Evolutionary conservation across 2,113 vertebrate species (phyloP), one percentile per base, ranked within the genome.

Genomic region (Myotis davidii): DNA sequence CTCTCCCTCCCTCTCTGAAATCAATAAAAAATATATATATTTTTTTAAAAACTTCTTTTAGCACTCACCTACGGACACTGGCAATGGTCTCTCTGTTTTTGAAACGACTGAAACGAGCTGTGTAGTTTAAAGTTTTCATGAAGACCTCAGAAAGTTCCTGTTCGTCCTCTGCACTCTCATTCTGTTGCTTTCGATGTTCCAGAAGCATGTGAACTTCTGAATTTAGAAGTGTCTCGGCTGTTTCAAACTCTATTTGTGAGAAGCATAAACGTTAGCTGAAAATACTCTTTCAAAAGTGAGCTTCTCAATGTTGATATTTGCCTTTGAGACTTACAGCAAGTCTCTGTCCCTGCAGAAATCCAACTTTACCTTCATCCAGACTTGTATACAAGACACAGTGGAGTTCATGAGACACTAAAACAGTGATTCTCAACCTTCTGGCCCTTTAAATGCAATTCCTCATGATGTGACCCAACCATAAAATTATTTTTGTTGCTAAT

Each of bases 81-180:
- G 99, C 99, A 37, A 99, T 99, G 96, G 99, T 99, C 96, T 99
- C 99, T 0, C 99, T 97, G 98, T 99, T 99, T 96, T 99, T 99
- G 98, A 99, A 99, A 91, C 99, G 99, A 97, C 99, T 99, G 98
- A 99, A 99, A 1, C 99, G 99, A 0, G 99, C 99, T 0, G 99
- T 99, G 97, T 99, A 99, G 98, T 99, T 99, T 21, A 99, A 85
- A 0, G 99, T 99, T 97, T 99, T 99, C 99, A 99, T 99, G 98
- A 99, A 99, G 56, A 99, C 99, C 73, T 99, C 99, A 0, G 99
- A 99, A 9, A 99, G 99, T 77, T 99, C 99, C 98, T 99, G 99
- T 81, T 99, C 99, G 10, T 99, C 99, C 97, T 99, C 99, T 0
- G 99, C 99, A 18, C 99, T 99, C 98, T 99, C 99, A 25, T 99